Evolutionary conservation across 2,797 vertebrate genomes (phyloP).

Genomic region (Hippoglossus hippoglossus): DNA sequence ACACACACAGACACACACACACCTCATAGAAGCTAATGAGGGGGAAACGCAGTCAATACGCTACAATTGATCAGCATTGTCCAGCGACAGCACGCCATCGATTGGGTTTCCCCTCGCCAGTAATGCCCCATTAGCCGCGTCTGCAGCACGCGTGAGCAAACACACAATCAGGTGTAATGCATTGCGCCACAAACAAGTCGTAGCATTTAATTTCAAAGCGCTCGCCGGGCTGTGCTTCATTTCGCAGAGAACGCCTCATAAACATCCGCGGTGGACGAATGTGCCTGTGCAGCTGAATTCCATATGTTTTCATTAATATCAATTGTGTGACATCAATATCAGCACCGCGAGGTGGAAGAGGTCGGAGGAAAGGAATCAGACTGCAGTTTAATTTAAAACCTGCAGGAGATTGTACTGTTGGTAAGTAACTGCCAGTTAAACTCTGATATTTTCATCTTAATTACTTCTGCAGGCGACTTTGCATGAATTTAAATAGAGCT

Average conservation of each 20-base stretch:
- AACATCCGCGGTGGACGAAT: constrained; percentile 33
- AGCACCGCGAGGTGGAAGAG: constrained; percentile 10
- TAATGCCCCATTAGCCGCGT: constrained; percentile 79
- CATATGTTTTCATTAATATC: constrained; percentile 68
- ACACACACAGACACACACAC: constrained; percentile 39
- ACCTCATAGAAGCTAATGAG: constrained; percentile 76
- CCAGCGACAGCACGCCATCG: constrained; percentile 76
- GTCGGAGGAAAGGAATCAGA: constrained; percentile 32
- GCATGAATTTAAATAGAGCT: not conserved
- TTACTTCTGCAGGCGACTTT: not conserved
- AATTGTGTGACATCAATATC: constrained; percentile 59
- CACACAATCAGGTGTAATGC: constrained; percentile 68
- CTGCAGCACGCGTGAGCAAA: constrained; percentile 62
- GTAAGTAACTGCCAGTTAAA: constrained; percentile 1
- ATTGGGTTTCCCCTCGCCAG: constrained; percentile 71
- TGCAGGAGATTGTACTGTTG: not conserved
- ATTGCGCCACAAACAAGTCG: constrained; percentile 61
- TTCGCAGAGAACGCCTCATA: constrained; percentile 42
- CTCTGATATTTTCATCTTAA: not conserved
- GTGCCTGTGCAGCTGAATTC: constrained; percentile 36
- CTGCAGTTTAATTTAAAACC: constrained; percentile 27
- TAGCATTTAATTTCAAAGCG: constrained; percentile 59
- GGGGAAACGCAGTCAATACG: constrained; percentile 81
- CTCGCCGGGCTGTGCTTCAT: constrained; percentile 48
- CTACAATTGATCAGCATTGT: constrained; percentile 82